Evolutionary conservation across 2,888 invertebrate species (phyloP).

Genomic region (Spodoptera exigua): DNA sequence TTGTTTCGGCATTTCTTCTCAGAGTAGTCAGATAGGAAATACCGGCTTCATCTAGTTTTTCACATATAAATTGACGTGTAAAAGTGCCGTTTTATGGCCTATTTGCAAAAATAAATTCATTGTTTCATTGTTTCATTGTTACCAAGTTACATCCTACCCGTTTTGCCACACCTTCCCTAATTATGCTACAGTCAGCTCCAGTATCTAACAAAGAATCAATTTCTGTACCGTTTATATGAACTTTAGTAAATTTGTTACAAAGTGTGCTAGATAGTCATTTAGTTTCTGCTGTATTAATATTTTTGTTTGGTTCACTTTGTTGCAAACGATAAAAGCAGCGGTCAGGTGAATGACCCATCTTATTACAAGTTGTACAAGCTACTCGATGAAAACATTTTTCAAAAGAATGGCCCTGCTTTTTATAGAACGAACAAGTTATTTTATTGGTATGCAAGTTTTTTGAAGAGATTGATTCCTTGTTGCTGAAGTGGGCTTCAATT

Average conservation of each 20-base stretch:
- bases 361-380: conserved; percentile 25
- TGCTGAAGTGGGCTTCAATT: background rate
- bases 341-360: conserved; percentile 8
- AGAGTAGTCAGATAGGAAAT: no score
- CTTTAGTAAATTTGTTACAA: conserved; percentile 13
- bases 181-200: no score
- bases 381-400: conserved; percentile 15
- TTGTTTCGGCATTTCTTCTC: no score
- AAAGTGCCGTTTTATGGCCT: no score
- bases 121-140: no score
- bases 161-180: no score
- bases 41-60: no score
- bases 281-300: conserved; percentile 1
- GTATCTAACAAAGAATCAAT: no score
- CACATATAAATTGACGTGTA: no score
- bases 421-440: conserved; percentile 1
- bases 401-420: conserved; percentile 3
- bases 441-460: conserved; percentile 1
- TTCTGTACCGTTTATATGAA: no score
- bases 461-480: background rate
- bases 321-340: conserved; percentile 9
- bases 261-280: conserved; percentile 2
- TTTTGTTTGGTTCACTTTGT: background rate
- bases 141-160: no score
- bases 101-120: no score